Evolutionary conservation across 1,140 invertebrate genomes (phyloP).

Genomic region (Diabrotica virgifera): DNA sequence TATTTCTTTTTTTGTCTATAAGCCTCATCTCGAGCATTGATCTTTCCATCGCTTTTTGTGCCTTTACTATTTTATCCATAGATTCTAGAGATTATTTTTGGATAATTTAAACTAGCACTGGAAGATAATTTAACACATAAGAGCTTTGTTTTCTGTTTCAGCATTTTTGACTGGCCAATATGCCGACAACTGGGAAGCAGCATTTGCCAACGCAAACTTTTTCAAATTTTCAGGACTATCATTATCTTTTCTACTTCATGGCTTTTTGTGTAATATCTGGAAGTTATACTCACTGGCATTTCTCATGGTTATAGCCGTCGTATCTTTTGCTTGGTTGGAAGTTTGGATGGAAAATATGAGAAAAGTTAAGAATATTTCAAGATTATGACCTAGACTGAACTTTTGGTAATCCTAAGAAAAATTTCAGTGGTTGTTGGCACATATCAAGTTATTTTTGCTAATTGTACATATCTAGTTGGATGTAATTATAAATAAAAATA

Average conservation of each 20-base stretch:
- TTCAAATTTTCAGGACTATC: constrained; percentile 49
- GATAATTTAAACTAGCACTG: too few species aligned
- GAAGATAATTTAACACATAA: too few species aligned
- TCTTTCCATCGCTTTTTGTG: too few species aligned
- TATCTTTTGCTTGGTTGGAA: constrained; percentile 49
- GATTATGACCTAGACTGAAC: constrained; percentile 45
- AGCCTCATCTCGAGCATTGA: too few species aligned
- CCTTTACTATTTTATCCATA: too few species aligned
- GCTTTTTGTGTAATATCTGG: constrained; percentile 49
- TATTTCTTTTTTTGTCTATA: too few species aligned
- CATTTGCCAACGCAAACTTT: constrained; percentile 50
- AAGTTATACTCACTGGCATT: constrained; percentile 50
- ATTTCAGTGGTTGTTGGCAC: not conserved
- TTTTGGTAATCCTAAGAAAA: constrained; percentile 35
- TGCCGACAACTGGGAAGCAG: constrained; percentile 50
- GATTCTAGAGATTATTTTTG: too few species aligned
- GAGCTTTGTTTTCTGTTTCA: constrained; percentile 33
- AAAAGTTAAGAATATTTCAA: constrained; percentile 43
- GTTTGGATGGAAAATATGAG: constrained; percentile 43
- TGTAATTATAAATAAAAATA: too few species aligned
- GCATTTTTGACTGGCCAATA: constrained; percentile 49
- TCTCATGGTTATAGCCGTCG: constrained; percentile 44
- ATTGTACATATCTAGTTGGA: too few species aligned
- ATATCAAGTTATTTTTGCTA: too few species aligned
- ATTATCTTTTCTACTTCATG: constrained; percentile 49